Evolutionary conservation across 2,888 invertebrate species (phyloP), one percentile per base, ranked within the genome.

Genomic region (Augiades crinisus): DNA sequence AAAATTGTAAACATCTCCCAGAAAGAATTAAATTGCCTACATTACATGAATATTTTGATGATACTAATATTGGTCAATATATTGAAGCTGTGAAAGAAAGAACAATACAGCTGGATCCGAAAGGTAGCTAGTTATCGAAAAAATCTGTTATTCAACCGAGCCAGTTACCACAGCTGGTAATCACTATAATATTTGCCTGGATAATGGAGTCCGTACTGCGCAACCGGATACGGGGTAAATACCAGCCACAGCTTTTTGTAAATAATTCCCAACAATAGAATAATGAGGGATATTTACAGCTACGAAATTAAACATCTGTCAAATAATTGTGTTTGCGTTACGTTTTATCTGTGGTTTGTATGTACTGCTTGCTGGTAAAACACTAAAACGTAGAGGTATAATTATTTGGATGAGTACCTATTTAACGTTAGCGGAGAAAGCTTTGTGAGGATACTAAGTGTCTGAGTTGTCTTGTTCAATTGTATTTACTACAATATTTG

Each of bases 141-240:
- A 21, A 40, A 24, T 13, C 14, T 13, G 10, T 34, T 22, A 45
- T 34, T 34, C 10, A 7, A 34, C 21, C 34, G 16, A 24, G 10
- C 22, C 14, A 34, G 13, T 45, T 45, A 21, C 12, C 40, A 19
- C 40, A 40, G 47, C 40, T 47, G 47, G 54, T 56, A 58, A 59
- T 57, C 47, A 59, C 33, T 45, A 24, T 53, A 47, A 53, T 61
- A 57, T 64, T 62, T 63, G 50, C 56, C 22, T 43, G 46, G 54
- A 51, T 61, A 58, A 62, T 58, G 62, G 61, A 59, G 45, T 60
- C 58, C 14, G 54, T 53, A 47, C 21, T 45, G 51, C 43, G 51
- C 51, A 53, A 55, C 50, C 50, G 36, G 50, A 43, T 50, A 24
- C 27, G 19, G 34, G 8, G 24, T 41, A 50, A 37, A 47, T 44